phyloP scores from a whole-genome alignment of 2,797 vertebrate genomes.

The Sebastes iracundus region DNA sequence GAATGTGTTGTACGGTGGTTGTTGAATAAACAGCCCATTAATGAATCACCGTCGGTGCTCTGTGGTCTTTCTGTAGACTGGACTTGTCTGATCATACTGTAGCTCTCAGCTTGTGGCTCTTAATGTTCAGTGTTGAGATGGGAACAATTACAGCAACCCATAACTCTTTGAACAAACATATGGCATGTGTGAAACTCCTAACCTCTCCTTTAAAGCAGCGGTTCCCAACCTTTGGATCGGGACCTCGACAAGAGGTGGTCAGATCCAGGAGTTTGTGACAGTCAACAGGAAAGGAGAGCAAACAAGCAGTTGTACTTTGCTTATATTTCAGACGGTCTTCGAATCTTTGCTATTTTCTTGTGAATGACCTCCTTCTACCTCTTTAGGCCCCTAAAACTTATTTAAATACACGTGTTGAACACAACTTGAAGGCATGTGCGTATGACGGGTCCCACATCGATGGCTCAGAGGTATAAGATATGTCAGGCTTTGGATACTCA shows the following conservation, averaged over 20 bases:
- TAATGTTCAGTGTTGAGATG: neutral
- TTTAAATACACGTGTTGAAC: neutral
- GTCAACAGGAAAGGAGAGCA: neutral
- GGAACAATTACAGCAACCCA: neutral
- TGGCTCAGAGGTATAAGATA: too few species aligned
- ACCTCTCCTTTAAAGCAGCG: neutral
- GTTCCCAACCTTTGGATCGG: neutral
- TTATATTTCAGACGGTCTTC: neutral
- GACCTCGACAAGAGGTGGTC: neutral
- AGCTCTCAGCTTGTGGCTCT: neutral
- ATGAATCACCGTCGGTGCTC: neutral
- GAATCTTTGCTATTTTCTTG: neutral
- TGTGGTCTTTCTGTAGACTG: neutral
- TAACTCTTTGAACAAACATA: neutral
- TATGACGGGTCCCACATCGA: neutral
- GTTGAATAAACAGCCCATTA: neutral
- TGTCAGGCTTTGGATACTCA: too few species aligned
- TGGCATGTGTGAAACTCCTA: neutral
- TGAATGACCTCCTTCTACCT: neutral
- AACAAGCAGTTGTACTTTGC: neutral
- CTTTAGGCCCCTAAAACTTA: neutral
- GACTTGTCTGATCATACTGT: neutral
- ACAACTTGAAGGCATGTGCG: neutral
- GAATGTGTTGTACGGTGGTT: conserved; percentile 8
- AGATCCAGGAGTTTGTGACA: neutral